Percentiles rank a stretch among this genome's conserved stretches.
phyloP scores from a whole-genome alignment of 2,888 invertebrate genomes.

The Macrophya annulata region DNA sequence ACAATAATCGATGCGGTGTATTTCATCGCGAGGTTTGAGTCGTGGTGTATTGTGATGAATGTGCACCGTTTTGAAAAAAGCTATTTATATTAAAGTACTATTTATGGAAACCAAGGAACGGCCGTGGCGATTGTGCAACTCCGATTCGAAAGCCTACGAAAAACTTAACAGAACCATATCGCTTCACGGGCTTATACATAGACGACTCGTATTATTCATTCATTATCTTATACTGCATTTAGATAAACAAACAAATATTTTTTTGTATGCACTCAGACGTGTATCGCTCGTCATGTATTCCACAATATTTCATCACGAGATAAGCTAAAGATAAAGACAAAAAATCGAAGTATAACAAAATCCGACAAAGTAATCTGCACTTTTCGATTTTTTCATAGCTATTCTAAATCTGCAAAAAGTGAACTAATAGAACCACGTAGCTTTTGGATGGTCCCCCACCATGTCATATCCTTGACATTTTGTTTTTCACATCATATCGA shows the following conservation, averaged over 20 bases:
- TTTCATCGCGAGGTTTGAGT: not conserved
- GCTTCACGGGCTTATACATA: not conserved
- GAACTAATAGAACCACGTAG: too few species aligned
- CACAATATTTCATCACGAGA: not conserved
- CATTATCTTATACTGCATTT: not conserved
- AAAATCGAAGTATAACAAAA: not conserved
- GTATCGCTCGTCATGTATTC: not conserved
- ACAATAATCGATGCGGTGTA: not conserved
- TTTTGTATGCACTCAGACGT: not conserved
- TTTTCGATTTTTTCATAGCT: not conserved
- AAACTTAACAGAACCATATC: not conserved
- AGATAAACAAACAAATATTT: not conserved
- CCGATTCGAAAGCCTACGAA: not conserved
- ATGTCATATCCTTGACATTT: not conserved
- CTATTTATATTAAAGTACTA: not conserved
- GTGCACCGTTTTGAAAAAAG: not conserved
- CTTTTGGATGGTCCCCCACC: too few species aligned
- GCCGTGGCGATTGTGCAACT: too few species aligned
- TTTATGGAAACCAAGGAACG: not conserved
- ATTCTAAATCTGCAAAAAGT: not conserved
- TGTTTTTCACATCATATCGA: constrained; percentile 79
- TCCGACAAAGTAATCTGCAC: not conserved
- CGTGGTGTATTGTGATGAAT: not conserved
- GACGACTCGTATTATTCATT: not conserved
- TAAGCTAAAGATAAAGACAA: not conserved